Base-by-base conservation (phyloP, 2,797 vertebrate genomes). In the Brachymystax lenok region DNA sequence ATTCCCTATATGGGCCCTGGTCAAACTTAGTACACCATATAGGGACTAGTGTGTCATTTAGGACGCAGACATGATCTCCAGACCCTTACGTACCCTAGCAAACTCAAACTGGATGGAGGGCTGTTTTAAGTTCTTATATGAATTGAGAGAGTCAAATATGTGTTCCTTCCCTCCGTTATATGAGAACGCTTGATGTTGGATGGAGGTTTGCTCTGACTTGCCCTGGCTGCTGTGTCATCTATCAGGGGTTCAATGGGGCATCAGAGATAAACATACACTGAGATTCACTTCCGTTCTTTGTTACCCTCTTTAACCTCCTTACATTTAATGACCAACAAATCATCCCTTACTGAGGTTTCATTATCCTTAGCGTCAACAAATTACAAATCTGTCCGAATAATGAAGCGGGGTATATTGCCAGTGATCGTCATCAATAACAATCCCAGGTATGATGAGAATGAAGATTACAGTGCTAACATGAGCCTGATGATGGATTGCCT, bases 131-230 rank as follows among this genome's bases (percentile, higher is more conserved):
- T 17, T 59, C 7, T n/a, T 63, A 24, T n/a, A n/a, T 52, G 46
- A 64, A 79, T 61, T n/a, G 35, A 50, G 70, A 69, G 54, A 73
- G 27, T 54, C 78, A 82, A 70, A 78, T 77, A 30, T 68, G 71
- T 24, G 35, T 75, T 70, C 19, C 14, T 54, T 79, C 52, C 5
- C 30, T 54, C 52, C 51, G 4, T 21, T 54, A 59, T 67, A 73
- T 28, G 79, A 75, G 33, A 79, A 75, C 71, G 69, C 40, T 59
- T 66, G 71, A 17, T 59, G 52, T 40, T 69, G 66, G 46, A 56
- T 19, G 66, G 46, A 56, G 14, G 35, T 77, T 54, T 78, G 82
- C 75, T 77, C 80, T 19, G 85, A 87, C 85, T 78, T 83, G 83
- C 79, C 84, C 0, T 3, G 16, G 73, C 27, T 69, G 50, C 61